Evolutionary conservation across 2,113 vertebrate genomes (phyloP).

Genomic region (Melospiza melodia): DNA sequence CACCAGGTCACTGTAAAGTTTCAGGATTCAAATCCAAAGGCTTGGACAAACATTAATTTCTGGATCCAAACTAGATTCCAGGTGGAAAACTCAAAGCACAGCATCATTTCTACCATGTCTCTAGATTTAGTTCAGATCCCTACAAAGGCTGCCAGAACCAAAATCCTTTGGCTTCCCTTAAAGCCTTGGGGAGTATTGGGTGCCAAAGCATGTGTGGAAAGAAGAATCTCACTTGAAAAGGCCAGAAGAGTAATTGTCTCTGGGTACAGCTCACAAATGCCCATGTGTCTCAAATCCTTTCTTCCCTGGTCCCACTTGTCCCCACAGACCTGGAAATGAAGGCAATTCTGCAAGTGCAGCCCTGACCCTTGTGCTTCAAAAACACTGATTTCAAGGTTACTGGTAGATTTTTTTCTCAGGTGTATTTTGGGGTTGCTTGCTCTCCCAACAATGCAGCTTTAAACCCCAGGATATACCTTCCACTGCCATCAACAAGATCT

Average conservation of each 20-base stretch:
- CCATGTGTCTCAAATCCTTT: neutral
- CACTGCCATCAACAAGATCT: neutral
- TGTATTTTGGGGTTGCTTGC: neutral
- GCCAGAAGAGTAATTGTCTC: neutral
- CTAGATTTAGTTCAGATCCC: neutral
- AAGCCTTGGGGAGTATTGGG: fast-evolving
- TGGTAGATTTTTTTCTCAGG: neutral
- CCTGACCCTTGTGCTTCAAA: neutral
- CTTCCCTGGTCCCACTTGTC: neutral
- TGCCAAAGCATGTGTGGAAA: neutral
- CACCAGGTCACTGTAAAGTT: neutral
- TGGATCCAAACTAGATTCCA: neutral
- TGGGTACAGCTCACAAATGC: neutral
- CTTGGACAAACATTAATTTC: neutral
- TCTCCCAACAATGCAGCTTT: neutral
- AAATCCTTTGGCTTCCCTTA: neutral
- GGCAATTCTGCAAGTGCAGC: neutral
- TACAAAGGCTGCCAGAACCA: neutral
- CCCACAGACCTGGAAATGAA: neutral
- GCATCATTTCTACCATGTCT: neutral
- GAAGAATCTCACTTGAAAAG: neutral
- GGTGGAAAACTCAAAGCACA: neutral
- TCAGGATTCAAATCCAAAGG: neutral
- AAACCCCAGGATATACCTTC: neutral
- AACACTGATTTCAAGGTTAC: neutral